Conservation (phyloP, 2,888 invertebrate genomes). For the Brachyopa scutellaris region DNA sequence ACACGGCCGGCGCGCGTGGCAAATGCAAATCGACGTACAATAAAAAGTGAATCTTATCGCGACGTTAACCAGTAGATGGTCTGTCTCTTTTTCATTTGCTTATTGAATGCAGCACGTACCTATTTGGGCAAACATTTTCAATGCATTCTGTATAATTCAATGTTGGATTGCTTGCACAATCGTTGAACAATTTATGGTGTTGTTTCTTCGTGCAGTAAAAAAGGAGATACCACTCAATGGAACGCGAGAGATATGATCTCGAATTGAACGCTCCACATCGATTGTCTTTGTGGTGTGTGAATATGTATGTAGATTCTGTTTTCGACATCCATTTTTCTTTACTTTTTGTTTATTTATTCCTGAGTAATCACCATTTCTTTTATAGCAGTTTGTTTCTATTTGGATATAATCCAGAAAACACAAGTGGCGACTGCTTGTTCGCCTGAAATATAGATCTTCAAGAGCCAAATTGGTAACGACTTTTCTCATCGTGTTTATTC, state of each 20-base stretch:
- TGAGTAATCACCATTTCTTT: too few relatives aligned
- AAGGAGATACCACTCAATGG: slow-evolving; percentile 18
- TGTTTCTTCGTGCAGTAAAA: slow-evolving; percentile 7
- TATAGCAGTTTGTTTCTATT: too few relatives aligned
- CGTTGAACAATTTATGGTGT: slow-evolving; percentile 23
- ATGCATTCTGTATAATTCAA: slow-evolving; percentile 3
- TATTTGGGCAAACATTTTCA: slow-evolving; percentile 23
- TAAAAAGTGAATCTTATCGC: slow-evolving; percentile 63
- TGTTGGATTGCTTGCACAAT: slow-evolving; percentile 29
- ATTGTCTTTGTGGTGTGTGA: slow-evolving; percentile 10
- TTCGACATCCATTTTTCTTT: too few relatives aligned
- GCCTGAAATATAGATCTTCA: too few relatives aligned
- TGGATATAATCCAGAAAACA: too few relatives aligned
- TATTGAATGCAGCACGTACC: slow-evolving; percentile 6
- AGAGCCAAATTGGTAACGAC: too few relatives aligned
- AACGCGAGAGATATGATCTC: background rate
- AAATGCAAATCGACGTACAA: slow-evolving; percentile 5
- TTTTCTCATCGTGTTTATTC: too few relatives aligned
- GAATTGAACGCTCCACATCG: slow-evolving; percentile 23
- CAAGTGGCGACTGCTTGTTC: too few relatives aligned
- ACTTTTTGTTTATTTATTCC: too few relatives aligned
- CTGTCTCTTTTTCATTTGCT: background rate
- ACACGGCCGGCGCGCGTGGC: slow-evolving; percentile 5
- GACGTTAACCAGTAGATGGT: background rate
- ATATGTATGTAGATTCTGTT: too few relatives aligned